Conservation (phyloP, 2,113 vertebrate species). For the Xenopus laevis region DNA sequence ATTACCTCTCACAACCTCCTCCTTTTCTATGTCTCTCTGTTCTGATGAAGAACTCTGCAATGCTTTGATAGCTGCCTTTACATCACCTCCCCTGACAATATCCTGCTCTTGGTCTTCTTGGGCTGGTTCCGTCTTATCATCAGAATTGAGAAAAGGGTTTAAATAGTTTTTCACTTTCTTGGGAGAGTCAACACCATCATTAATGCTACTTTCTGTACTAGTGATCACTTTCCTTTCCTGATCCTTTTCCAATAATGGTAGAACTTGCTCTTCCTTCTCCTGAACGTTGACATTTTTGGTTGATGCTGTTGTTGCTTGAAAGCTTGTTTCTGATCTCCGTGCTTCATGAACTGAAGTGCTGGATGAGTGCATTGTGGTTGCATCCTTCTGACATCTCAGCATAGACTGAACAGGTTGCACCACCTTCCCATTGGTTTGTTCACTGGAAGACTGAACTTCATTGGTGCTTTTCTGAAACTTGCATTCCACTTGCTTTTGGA, state of each 20-base stretch:
- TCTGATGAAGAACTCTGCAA: constrained; percentile 59
- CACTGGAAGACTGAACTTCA: constrained; percentile 43
- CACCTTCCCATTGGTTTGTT: constrained; percentile 28
- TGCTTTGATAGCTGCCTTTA: constrained; percentile 64
- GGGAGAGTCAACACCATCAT: constrained; percentile 63
- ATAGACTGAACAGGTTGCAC: constrained; percentile 35
- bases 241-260: constrained; percentile 57
- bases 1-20: constrained; percentile 79
- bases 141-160: constrained; percentile 62
- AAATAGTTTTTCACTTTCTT: constrained; percentile 59
- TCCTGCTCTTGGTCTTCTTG: constrained; percentile 68
- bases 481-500: constrained; percentile 66
- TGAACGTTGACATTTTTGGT: constrained; percentile 90
- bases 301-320: constrained; percentile 60
- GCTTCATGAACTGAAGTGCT: constrained; percentile 51
- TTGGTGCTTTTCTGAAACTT: constrained; percentile 56
- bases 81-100: constrained; percentile 68
- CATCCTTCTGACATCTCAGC: constrained; percentile 29
- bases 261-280: constrained; percentile 57
- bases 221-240: constrained; percentile 54
- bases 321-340: constrained; percentile 57
- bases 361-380: constrained; percentile 37
- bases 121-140: constrained; percentile 67
- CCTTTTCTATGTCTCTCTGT: constrained; percentile 70
- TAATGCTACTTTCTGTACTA: constrained; percentile 62